A percentile compares a stretch with the other conserved stretches of the same genome.
Evolutionary conservation across 2,113 vertebrate genomes (phyloP).

Genomic region (Xiphophorus hellerii): DNA sequence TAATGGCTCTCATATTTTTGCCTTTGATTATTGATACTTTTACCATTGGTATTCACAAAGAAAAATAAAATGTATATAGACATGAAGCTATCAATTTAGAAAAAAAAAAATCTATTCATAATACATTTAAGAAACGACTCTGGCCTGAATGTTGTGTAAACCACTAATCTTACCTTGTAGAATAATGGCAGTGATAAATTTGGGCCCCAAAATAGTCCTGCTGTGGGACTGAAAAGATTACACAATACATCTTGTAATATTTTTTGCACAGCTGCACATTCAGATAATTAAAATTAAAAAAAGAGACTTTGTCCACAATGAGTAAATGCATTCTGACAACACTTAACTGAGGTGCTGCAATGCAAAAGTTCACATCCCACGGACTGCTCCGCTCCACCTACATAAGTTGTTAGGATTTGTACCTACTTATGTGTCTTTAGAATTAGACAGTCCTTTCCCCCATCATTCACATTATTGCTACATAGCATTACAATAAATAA

Average conservation of each 20-base stretch:
- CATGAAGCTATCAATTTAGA: background rate
- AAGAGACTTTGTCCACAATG: conserved; percentile 37
- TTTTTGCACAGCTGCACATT: conserved; percentile 54
- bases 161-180: conserved; percentile 45
- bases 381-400: conserved; percentile 9
- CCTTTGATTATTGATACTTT: no score
- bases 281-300: conserved; percentile 45
- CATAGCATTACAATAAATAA: background rate
- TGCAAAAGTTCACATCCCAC: conserved; percentile 19
- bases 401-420: conserved; percentile 5
- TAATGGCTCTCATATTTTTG: no score
- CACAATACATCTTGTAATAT: conserved; percentile 41
- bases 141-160: conserved; percentile 39
- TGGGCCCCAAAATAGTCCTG: conserved; percentile 43
- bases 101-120: conserved; percentile 9
- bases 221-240: conserved; percentile 44
- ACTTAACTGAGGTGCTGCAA: conserved; percentile 33
- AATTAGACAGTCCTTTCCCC: background rate
- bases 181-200: conserved; percentile 54
- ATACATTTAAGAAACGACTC: conserved; percentile 22
- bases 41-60: background rate
- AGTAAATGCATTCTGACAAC: conserved; percentile 37
- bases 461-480: background rate
- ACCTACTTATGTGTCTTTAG: background rate
- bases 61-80: background rate